Percentiles rank a stretch among this genome's conserved stretches.
phyloP scores from a whole-genome alignment of 35 echinoderm and acorn worm genomes.

The Apostichopus californicus region DNA sequence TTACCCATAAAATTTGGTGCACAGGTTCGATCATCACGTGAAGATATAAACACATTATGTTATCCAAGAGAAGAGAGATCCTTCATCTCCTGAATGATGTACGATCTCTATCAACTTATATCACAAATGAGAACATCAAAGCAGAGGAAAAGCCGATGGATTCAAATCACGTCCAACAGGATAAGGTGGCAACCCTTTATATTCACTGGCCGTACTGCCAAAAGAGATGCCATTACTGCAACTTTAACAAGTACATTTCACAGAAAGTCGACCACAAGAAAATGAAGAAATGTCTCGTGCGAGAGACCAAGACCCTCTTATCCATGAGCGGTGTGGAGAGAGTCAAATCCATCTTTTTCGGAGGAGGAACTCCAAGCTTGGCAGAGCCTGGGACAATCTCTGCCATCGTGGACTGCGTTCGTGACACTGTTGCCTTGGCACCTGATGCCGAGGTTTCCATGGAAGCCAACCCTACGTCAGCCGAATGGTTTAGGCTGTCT shows the following conservation, averaged over 20 bases:
- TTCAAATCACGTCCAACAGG: too few relatives aligned
- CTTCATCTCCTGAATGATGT: too few relatives aligned
- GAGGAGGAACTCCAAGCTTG: slow-evolving; percentile 90
- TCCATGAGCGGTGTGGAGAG: slow-evolving; percentile 64
- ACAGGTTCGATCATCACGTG: too few relatives aligned
- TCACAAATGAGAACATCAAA: too few relatives aligned
- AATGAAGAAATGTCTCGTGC: slow-evolving; percentile 71
- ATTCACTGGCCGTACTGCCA: slow-evolving; percentile 96
- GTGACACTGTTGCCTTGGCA: slow-evolving; percentile 22
- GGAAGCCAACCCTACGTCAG: slow-evolving; percentile 87
- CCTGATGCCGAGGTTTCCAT: slow-evolving; percentile 71
- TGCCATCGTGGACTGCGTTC: slow-evolving; percentile 66
- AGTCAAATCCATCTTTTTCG: slow-evolving; percentile 92
- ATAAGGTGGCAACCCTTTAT: slow-evolving; percentile 73
- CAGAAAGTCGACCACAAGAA: slow-evolving; percentile 63
- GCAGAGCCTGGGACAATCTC: slow-evolving; percentile 68
- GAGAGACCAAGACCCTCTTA: slow-evolving; percentile 71
- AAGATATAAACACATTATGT: too few relatives aligned
- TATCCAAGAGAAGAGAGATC: too few relatives aligned
- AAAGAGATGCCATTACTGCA: slow-evolving; percentile 87
- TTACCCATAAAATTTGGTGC: too few relatives aligned
- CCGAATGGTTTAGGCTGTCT: slow-evolving; percentile 54
- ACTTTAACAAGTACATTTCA: slow-evolving; percentile 94
- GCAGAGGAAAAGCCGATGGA: too few relatives aligned
- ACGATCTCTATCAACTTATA: too few relatives aligned